A percentile compares a stretch with the other conserved stretches of the same genome.
phyloP scores from a whole-genome alignment of 2,888 invertebrate genomes.

The Gnatocerus cornutus region DNA sequence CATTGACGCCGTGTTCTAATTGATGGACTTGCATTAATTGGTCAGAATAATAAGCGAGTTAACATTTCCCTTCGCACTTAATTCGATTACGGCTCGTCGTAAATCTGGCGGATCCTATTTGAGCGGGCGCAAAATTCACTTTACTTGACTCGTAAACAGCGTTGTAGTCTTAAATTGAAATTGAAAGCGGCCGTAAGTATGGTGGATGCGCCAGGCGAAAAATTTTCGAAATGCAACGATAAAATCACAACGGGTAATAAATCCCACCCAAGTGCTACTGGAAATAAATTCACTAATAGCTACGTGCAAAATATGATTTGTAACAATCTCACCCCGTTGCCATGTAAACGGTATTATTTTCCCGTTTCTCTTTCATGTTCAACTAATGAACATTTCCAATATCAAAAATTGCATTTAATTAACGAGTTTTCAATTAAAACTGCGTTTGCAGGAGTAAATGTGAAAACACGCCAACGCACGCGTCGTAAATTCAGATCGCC shows the following conservation, averaged over 20 bases:
- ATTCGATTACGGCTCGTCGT: conserved; percentile 29
- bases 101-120: conserved; percentile 29
- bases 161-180: conserved; percentile 6
- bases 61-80: conserved; percentile 34
- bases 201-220: too few species aligned
- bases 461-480: too few species aligned
- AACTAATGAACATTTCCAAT: neutral
- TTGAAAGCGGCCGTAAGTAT: neutral
- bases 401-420: conserved; percentile 7
- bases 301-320: neutral
- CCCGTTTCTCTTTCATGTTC: neutral
- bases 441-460: conserved; percentile 5
- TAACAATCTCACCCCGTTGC: too few species aligned
- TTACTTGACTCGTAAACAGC: conserved; percentile 3
- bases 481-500: conserved; percentile 17
- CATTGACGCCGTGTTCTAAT: conserved; percentile 24
- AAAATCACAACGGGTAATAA: conserved; percentile 16
- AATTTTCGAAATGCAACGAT: too few species aligned
- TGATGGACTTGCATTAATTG: conserved; percentile 42
- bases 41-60: conserved; percentile 36
- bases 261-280: conserved; percentile 2
- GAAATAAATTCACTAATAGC: conserved; percentile 19
- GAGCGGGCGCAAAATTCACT: conserved; percentile 7
- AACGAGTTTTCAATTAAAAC: conserved; percentile 9
- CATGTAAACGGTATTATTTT: neutral